Percentiles rank a stretch among this genome's conserved stretches.
Evolutionary conservation across 2,113 vertebrate species (phyloP).

Genomic region (Elanus axillaris): DNA sequence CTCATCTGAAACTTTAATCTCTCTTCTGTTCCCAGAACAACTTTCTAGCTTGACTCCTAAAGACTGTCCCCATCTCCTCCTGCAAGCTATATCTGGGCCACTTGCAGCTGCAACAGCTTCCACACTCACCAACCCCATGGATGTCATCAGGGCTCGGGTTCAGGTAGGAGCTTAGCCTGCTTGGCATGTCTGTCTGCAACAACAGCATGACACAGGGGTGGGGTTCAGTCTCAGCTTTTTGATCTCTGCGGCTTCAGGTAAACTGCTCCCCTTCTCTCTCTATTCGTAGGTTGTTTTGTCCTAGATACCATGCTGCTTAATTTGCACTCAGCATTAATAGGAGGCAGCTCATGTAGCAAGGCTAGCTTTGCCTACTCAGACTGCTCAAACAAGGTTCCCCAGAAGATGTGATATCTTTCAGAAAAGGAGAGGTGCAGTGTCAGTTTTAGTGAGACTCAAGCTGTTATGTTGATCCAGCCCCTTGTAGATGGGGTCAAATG

Average conservation of each 20-base stretch:
- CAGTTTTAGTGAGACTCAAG: not conserved
- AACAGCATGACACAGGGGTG: not conserved
- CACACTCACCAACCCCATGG: slow-evolving; percentile 96
- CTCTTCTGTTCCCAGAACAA: slow-evolving; percentile 77
- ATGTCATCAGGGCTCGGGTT: slow-evolving; percentile 91
- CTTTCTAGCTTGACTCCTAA: slow-evolving; percentile 85
- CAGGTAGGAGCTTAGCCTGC: slow-evolving; percentile 77
- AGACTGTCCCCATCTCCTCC: slow-evolving; percentile 90
- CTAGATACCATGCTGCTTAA: not conserved
- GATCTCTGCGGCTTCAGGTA: not conserved
- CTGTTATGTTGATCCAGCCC: too few relatives aligned
- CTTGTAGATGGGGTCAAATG: not conserved
- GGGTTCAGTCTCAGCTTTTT: not conserved
- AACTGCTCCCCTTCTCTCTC: not conserved
- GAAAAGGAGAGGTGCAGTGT: not conserved
- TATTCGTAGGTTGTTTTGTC: not conserved
- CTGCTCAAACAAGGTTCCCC: not conserved
- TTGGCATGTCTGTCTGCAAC: fast-evolving
- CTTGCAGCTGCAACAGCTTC: slow-evolving; percentile 92
- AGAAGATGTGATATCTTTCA: too few relatives aligned
- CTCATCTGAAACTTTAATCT: not conserved
- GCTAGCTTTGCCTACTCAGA: not conserved
- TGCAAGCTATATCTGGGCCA: slow-evolving; percentile 91
- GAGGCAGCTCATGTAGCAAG: not conserved
- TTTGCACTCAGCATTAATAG: not conserved